Base-by-base conservation (phyloP, 1,140 invertebrate species). In the Lasaia peninsularis region DNA sequence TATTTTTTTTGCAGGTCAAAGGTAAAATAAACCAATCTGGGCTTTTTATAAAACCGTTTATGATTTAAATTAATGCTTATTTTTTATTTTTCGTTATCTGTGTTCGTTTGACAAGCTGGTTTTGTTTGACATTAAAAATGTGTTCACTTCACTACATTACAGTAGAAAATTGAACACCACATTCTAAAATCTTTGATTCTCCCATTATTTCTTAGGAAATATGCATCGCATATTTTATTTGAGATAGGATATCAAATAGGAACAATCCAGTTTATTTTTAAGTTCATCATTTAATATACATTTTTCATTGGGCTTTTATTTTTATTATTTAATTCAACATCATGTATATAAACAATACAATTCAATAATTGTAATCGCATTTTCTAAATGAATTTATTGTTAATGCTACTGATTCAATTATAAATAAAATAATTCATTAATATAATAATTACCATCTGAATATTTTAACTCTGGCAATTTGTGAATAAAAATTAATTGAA, bases 301-400 rank as follows among this genome's bases (percentile, higher is more conserved):
- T 73, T 81, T 80, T 81, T 82, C 81, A 80, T 82, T 85, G 81
- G 77, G 64, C 63, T 73, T 73, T 63, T 54, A 37, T 60, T 67
- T 67, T 64, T 60, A 59, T 63, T 63, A 59, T 61, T 66, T 68
- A 57, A 62, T 60, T 64, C 69, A 62, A 55, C 50, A 50, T 56
- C 63, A 57, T 55, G 61, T 59, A 58, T 64, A 34, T 63, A 55
- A 56, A 64, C 35, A 67, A 60, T 64, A 62, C 54, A 63, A 68
- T 71, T 57, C 53, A 65, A 63, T 71, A 53, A 58, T 75, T 72
- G 37, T 56, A 69, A 74, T 77, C 61, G 58, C 40, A 69, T 75
- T 71, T 73, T 58, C 60, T 75, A 56, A 77, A 80, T 80, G 71
- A 74, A 80, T 78, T 75, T 69, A 77, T 75, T 76, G 65, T 70